Evolutionary conservation across 2,888 invertebrate genomes (phyloP).

Genomic region (Folsomia manolachei): DNA sequence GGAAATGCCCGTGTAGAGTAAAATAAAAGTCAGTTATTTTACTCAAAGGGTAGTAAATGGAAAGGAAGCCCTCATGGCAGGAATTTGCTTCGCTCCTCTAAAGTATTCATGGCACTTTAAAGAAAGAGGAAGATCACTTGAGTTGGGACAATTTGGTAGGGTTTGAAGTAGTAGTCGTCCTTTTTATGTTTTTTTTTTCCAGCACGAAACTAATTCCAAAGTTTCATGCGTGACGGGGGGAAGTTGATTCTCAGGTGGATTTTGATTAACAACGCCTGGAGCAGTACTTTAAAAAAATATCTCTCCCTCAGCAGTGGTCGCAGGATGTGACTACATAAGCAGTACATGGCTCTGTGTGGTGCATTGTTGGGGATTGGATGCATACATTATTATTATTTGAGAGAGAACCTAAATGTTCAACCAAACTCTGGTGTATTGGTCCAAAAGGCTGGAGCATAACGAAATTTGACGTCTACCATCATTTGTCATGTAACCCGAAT

Average conservation of each 20-base stretch:
- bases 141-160: background rate
- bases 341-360: too few species aligned
- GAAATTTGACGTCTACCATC: constrained; percentile 47
- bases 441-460: constrained; percentile 21
- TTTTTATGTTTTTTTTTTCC: background rate
- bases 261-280: background rate
- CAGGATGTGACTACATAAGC: background rate
- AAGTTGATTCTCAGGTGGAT: background rate
- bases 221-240: background rate
- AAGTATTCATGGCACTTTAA: background rate
- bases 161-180: background rate
- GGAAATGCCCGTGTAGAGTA: too few species aligned
- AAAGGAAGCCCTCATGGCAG: background rate
- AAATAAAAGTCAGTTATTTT: background rate
- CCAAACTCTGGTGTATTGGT: constrained; percentile 30
- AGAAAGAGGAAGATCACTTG: background rate
- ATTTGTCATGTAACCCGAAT: constrained; percentile 50
- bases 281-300: background rate
- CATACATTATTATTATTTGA: background rate
- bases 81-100: background rate
- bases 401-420: background rate
- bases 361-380: background rate
- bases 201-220: background rate
- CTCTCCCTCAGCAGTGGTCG: background rate
- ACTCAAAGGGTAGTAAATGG: too few species aligned